These are phyloP conservation scores for Ispidina picta DNA, from an alignment of 2,797 vertebrate genomes.

Conservation along the genomic window DNA sequence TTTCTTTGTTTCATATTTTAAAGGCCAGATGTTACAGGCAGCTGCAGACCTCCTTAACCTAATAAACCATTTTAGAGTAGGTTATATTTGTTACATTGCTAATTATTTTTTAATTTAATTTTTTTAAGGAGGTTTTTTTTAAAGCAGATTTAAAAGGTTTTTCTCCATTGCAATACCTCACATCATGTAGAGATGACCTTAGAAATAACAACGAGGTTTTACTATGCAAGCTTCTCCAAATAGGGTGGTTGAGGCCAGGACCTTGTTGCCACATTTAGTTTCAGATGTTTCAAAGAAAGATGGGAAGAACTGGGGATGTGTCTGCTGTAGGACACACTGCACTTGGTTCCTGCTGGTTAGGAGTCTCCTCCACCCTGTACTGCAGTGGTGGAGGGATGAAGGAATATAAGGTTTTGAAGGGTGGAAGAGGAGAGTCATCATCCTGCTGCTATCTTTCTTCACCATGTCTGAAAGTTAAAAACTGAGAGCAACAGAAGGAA, in stretches of 20 bases:
- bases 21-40: background rate
- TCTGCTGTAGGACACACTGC: accelerated
- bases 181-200: background rate
- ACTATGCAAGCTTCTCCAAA: background rate
- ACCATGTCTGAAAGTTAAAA: background rate
- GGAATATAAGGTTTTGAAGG: background rate
- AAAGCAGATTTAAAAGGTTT: background rate
- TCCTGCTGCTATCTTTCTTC: background rate
- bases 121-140: background rate
- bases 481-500: background rate
- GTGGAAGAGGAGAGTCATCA: background rate
- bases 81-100: background rate
- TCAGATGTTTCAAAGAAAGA: background rate
- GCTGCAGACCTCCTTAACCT: background rate
- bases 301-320: background rate
- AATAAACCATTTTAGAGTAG: background rate
- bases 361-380: accelerated
- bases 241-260: background rate
- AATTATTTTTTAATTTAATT: background rate
- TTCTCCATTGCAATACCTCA: background rate
- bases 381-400: accelerated
- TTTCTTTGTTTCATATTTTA: background rate
- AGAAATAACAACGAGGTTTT: background rate
- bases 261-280: background rate
- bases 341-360: background rate